phyloP scores from a whole-genome alignment of 2,797 vertebrate species.

The Octomys mimax region DNA sequence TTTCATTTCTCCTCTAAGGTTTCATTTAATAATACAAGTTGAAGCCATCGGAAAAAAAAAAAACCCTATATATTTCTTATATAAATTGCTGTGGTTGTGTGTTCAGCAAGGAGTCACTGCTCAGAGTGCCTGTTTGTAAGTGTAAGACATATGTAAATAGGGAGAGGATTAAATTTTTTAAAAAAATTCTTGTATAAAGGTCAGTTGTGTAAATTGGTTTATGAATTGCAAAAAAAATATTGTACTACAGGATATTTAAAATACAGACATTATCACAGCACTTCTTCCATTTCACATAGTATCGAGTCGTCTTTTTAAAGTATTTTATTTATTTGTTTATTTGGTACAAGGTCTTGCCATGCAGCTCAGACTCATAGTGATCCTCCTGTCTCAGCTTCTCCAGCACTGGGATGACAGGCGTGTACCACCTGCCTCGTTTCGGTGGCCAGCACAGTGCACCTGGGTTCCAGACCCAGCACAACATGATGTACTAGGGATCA shows the following conservation, averaged over 20 bases:
- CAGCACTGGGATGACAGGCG: no score
- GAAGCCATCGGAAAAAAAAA: neutral
- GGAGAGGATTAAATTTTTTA: conserved; percentile 33
- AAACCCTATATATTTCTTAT: neutral
- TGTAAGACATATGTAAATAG: neutral
- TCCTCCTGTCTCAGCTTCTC: no score
- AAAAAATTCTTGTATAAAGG: neutral
- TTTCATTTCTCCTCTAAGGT: neutral
- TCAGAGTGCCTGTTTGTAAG: conserved; percentile 27
- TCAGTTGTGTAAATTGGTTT: conserved; percentile 41
- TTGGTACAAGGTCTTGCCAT: no score
- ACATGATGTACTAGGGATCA: no score
- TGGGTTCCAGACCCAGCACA: no score
- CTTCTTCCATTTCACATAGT: neutral
- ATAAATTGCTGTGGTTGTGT: conserved; percentile 23
- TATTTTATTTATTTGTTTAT: no score
- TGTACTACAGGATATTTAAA: neutral
- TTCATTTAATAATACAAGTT: conserved; percentile 14
- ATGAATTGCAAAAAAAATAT: neutral
- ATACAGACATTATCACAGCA: neutral
- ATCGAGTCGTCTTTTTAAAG: neutral
- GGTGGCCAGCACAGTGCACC: no score
- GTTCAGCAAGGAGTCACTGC: neutral
- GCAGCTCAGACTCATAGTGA: no score
- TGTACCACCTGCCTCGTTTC: no score